phyloP scores from a whole-genome alignment of 1,140 invertebrate species.

The Galleria mellonella region DNA sequence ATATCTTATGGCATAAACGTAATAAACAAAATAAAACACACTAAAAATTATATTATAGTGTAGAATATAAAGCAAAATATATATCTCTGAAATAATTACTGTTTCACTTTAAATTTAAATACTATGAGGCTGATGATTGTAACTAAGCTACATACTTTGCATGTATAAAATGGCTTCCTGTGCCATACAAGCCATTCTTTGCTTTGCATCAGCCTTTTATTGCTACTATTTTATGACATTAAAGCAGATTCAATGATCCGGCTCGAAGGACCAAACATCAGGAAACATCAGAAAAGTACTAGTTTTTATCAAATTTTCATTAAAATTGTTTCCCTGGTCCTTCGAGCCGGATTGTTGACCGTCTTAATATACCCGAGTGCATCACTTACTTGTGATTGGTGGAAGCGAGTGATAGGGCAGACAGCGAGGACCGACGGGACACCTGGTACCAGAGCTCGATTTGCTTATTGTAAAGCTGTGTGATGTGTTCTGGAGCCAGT shows the following conservation, averaged over 20 bases:
- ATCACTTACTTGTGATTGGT: constrained; percentile 83
- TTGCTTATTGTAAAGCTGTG: constrained; percentile 86
- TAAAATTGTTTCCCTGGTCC: constrained; percentile 16
- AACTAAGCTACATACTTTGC: constrained; percentile 32
- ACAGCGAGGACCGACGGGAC: constrained; percentile 88
- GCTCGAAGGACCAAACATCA: constrained; percentile 31
- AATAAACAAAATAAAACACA: too few species aligned
- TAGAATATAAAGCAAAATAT: too few species aligned
- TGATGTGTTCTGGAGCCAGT: constrained; percentile 85
- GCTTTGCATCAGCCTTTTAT: constrained; percentile 48
- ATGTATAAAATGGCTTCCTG: constrained; percentile 27
- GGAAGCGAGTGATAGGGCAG: constrained; percentile 90
- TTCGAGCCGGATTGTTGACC: constrained; percentile 25
- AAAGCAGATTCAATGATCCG: constrained; percentile 23
- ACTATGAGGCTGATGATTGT: constrained; percentile 31
- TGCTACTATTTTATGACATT: constrained; percentile 39
- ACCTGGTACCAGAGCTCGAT: constrained; percentile 92
- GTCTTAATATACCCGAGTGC: constrained; percentile 33
- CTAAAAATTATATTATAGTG: too few species aligned
- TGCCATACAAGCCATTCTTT: constrained; percentile 55
- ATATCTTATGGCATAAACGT: too few species aligned
- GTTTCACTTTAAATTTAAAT: not conserved
- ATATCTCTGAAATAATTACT: too few species aligned
- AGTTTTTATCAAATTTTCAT: too few species aligned
- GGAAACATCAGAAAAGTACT: too few species aligned